Percentiles rank a stretch among this genome's conserved stretches.
Evolutionary conservation across 2,888 invertebrate species (phyloP).

Genomic region (Drosophila parthenogenetica): DNA sequence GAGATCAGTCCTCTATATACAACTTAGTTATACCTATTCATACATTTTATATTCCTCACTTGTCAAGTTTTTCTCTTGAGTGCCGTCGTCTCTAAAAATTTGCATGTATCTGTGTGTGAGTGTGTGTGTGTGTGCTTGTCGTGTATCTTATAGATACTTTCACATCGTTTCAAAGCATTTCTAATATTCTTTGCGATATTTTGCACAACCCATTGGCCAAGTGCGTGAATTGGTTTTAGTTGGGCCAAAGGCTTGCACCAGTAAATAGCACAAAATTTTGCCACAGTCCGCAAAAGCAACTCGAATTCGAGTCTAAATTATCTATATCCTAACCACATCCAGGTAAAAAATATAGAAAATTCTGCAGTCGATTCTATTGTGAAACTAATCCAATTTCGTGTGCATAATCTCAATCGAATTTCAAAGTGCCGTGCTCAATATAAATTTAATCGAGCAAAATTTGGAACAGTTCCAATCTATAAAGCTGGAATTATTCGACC

Average conservation of each 20-base stretch:
- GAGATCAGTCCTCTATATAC: slow-evolving; percentile 24
- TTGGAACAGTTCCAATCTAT: slow-evolving; percentile 71
- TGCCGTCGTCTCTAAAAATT: slow-evolving; percentile 20
- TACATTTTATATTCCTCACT: slow-evolving; percentile 32
- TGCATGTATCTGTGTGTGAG: slow-evolving; percentile 11
- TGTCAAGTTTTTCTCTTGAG: slow-evolving; percentile 61
- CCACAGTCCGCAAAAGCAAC: slow-evolving; percentile 46
- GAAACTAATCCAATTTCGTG: slow-evolving; percentile 23
- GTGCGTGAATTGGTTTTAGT: slow-evolving; percentile 74
- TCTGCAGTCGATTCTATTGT: neutral
- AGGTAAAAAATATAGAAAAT: slow-evolving; percentile 41
- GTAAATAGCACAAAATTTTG: slow-evolving; percentile 69
- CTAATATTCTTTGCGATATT: slow-evolving; percentile 54
- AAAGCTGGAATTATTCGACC: slow-evolving; percentile 63
- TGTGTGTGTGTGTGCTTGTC: slow-evolving; percentile 16
- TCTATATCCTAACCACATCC: slow-evolving; percentile 9
- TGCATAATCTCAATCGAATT: slow-evolving; percentile 54
- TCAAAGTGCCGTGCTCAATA: slow-evolving; percentile 66
- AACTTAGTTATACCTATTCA: slow-evolving; percentile 1
- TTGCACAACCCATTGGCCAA: slow-evolving; percentile 59
- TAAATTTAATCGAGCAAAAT: slow-evolving; percentile 48
- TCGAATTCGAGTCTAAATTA: slow-evolving; percentile 2
- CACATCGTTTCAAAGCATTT: slow-evolving; percentile 48
- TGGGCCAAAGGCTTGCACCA: slow-evolving; percentile 80
- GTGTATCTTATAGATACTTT: slow-evolving; percentile 49